Conservation (phyloP, 2,113 vertebrate genomes). For the Oncorhynchus kisutch region DNA sequence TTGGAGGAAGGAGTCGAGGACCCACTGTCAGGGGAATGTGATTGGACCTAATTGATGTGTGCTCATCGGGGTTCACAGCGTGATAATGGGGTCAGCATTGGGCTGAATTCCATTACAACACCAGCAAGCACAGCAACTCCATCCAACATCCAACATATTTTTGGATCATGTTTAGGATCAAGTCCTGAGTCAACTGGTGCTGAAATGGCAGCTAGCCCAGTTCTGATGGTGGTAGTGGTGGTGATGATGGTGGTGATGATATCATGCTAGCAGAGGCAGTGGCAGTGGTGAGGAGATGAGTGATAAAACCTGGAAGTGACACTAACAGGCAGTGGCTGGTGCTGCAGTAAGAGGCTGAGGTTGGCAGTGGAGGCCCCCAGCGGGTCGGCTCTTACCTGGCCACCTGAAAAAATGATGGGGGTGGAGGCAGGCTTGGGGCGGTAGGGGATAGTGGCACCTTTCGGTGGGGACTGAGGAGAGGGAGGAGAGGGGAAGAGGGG, state of each 20-base stretch:
- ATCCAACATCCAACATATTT: not conserved
- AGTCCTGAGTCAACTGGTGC: not conserved
- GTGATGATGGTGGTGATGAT: too few species aligned
- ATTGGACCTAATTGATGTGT: slow-evolving; percentile 19
- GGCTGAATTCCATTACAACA: slow-evolving; percentile 26
- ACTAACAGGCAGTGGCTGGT: slow-evolving; percentile 99
- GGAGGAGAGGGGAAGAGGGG: slow-evolving; percentile 85
- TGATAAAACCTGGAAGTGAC: slow-evolving; percentile 90
- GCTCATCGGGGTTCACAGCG: not conserved
- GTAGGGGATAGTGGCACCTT: slow-evolving; percentile 99
- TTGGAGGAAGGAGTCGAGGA: not conserved
- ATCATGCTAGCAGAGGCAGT: slow-evolving; percentile 34
- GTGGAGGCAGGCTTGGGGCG: slow-evolving; percentile 99
- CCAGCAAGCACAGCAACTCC: not conserved
- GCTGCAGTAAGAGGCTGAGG: slow-evolving; percentile 99
- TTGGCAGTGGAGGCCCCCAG: slow-evolving; percentile 99
- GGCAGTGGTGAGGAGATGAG: slow-evolving; percentile 80
- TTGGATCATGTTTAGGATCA: not conserved
- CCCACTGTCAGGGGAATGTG: slow-evolving; percentile 22
- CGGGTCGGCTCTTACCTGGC: slow-evolving; percentile 99
- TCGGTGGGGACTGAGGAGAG: slow-evolving; percentile 97
- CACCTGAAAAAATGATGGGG: slow-evolving; percentile 99
- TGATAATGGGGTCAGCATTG: slow-evolving; percentile 42
- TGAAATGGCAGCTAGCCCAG: not conserved
- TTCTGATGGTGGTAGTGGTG: slow-evolving; percentile 14